Base-by-base conservation (phyloP, 2,113 vertebrate genomes). In the Probosciger aterrimus region DNA sequence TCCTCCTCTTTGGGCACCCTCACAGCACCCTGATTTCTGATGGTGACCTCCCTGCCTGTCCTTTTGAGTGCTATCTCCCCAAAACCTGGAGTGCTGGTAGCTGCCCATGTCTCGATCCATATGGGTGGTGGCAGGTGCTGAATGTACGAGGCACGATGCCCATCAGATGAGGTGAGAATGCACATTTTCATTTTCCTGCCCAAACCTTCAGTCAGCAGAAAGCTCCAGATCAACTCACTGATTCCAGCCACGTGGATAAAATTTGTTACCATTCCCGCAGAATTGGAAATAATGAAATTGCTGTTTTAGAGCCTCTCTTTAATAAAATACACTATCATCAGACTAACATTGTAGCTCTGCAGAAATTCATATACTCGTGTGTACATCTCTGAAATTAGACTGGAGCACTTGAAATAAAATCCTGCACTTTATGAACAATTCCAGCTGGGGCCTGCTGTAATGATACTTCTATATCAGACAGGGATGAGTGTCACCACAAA, bases 341-440 rank as follows among this genome's bases (percentile, higher is more conserved):
- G 73, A 11, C 63, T 91, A 68, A 69, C 43, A 4, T 27, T 35
- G n/a, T n/a, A 14, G 85, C 77, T 89, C 62, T 87, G 67, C 79
- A 95, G 94, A 94, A 95, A 82, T 79, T 89, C 88, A 39, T 82
- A 50, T 44, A 44, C 44, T 73, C 6, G 0, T 65, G 47, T 75
- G 69, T 88, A 71, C 65, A 8, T 82, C 95, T 93, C 79, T 86
- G 83, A 94, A 96, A 96, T 96, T 84, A 93, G 63, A 59, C 64
- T 71, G 73, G 44, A 57, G 63, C 50, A 43, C 86, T 93, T 88
- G 88, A 92, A 92, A 92, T 85, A 92, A 96, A 96, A 70, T 52
- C 69, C 71, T 71, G 86, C 69, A n/a, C 70, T 92, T 93, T 44
- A 82, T 53, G 78, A 93, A 76, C 70, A 77, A 39, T 80, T 83